A percentile compares a stretch with the other conserved stretches of the same genome.
phyloP scores from a whole-genome alignment of 2,797 vertebrate species.

The Trichosurus vulpecula region DNA sequence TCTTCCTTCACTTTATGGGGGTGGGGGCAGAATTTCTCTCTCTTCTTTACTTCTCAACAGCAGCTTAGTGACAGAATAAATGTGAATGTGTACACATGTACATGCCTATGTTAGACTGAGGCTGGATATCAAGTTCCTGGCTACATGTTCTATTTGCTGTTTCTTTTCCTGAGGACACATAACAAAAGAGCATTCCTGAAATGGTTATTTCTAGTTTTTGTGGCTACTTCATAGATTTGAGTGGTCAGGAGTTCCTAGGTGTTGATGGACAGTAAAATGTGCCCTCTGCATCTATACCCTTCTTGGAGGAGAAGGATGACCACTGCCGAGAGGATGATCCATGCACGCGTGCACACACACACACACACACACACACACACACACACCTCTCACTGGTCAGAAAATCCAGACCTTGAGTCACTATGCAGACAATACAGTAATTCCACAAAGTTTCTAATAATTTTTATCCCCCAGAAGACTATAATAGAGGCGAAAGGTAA shows the following conservation, averaged over 20 bases:
- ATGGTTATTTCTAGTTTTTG: neutral
- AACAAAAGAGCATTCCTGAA: neutral
- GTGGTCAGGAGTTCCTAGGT: neutral
- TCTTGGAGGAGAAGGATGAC: neutral
- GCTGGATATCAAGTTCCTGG: neutral
- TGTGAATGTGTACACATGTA: neutral
- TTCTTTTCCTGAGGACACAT: neutral
- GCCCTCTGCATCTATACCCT: neutral
- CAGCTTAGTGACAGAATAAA: neutral
- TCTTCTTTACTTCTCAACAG: neutral
- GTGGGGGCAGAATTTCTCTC: neutral
- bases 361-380: too few relatives aligned
- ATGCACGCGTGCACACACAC: neutral
- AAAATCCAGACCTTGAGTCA: neutral
- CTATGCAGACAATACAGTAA: neutral
- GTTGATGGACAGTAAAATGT: neutral
- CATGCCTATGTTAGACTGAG: neutral
- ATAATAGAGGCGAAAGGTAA: neutral
- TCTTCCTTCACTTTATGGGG: neutral
- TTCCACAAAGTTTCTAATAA: neutral
- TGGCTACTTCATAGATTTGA: neutral
- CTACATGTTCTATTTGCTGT: neutral
- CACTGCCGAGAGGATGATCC: neutral
- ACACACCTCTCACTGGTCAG: neutral
- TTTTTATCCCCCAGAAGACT: neutral